These are phyloP conservation scores for Botia kubotai DNA, from an alignment of 2,797 vertebrate species.

Conservation along the genomic window DNA sequence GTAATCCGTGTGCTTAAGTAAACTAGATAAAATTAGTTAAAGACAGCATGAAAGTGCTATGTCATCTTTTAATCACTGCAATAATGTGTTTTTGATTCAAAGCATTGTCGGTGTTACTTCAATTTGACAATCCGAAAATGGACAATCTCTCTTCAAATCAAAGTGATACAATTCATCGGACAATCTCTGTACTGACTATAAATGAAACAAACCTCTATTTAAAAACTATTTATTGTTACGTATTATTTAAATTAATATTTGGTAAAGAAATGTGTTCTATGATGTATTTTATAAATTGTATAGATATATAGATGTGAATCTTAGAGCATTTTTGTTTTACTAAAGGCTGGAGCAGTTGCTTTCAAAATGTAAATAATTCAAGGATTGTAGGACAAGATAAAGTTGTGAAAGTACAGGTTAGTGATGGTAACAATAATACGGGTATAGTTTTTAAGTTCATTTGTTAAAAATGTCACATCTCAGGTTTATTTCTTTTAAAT, in stretches of 20 bases:
- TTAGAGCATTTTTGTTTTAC: slow-evolving; percentile 45
- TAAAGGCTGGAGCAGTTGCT: slow-evolving; percentile 39
- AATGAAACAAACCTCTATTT: slow-evolving; percentile 38
- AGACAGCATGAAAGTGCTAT: slow-evolving; percentile 25
- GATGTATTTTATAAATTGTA: slow-evolving; percentile 55
- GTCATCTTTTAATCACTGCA: slow-evolving; percentile 42
- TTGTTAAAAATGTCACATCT: slow-evolving; percentile 49
- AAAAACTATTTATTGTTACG: slow-evolving; percentile 56
- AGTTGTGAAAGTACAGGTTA: slow-evolving; percentile 45
- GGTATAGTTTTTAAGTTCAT: slow-evolving; percentile 50
- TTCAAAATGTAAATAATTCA: slow-evolving; percentile 53
- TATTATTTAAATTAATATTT: slow-evolving; percentile 58
- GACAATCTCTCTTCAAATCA: slow-evolving; percentile 59
- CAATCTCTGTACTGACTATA: slow-evolving; percentile 45
- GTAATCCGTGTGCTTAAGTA: slow-evolving; percentile 50
- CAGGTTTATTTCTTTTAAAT: slow-evolving; percentile 56
- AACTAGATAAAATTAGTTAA: slow-evolving; percentile 3
- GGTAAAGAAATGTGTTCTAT: slow-evolving; percentile 61
- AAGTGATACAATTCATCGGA: slow-evolving; percentile 38
- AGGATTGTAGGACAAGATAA: slow-evolving; percentile 29
- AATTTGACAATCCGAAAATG: slow-evolving; percentile 59
- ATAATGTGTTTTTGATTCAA: slow-evolving; percentile 37
- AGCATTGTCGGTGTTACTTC: slow-evolving; percentile 39
- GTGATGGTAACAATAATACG: slow-evolving; percentile 54
- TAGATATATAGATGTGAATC: slow-evolving; percentile 49